Evolutionary conservation across 2,888 invertebrate species (phyloP).

Genomic region (Cenopis cana): DNA sequence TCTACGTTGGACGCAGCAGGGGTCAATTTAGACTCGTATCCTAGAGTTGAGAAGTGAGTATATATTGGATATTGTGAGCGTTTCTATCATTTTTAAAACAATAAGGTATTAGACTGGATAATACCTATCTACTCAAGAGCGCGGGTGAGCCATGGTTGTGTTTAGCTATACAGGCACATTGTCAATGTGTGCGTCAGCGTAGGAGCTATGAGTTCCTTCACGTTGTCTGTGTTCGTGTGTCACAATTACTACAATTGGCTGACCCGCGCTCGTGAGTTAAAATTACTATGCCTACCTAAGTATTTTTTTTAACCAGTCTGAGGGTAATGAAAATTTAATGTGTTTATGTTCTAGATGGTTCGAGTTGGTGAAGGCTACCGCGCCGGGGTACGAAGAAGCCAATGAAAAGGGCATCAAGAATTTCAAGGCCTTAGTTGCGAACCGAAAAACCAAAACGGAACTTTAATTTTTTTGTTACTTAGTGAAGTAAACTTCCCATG

Average conservation of each 20-base stretch:
- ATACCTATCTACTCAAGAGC: no score
- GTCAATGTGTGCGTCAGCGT: no score
- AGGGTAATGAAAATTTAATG: neutral
- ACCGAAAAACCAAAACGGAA: constrained; percentile 13
- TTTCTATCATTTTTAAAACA: neutral
- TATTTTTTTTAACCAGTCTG: no score
- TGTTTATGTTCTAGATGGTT: constrained; percentile 60
- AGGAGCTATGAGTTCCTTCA: no score
- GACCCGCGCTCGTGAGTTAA: no score
- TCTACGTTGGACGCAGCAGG: constrained; percentile 87
- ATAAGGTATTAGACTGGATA: neutral
- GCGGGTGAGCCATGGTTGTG: no score
- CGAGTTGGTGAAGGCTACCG: constrained; percentile 64
- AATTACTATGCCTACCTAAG: no score
- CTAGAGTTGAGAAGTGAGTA: constrained; percentile 82
- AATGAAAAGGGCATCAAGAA: constrained; percentile 84
- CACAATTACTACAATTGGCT: no score
- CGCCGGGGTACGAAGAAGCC: constrained; percentile 82
- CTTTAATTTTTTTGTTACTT: constrained; percentile 1
- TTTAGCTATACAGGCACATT: no score
- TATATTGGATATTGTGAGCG: constrained; percentile 32
- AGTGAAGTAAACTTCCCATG: neutral
- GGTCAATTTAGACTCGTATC: constrained; percentile 86
- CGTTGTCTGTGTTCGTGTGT: no score
- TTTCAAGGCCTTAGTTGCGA: constrained; percentile 76